Conservation (phyloP, 2,113 vertebrate genomes). For the Heterocephalus glaber region DNA sequence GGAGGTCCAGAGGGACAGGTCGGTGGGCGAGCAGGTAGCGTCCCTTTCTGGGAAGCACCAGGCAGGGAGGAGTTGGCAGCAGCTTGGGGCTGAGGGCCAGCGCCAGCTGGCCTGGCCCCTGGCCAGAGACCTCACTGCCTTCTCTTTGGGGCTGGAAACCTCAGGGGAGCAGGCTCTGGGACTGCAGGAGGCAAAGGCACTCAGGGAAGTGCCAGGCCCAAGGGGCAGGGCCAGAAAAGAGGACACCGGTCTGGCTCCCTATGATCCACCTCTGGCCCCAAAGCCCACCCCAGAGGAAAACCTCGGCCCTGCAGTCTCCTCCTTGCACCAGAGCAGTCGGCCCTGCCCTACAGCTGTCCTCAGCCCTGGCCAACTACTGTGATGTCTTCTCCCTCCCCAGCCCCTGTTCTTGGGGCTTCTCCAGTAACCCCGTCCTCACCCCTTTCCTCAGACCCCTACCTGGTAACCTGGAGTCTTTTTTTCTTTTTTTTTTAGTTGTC, state of each 20-base stretch:
- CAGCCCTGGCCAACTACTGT: constrained; percentile 79
- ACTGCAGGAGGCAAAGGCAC: not conserved
- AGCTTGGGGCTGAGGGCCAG: not conserved
- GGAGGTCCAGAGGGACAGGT: not conserved
- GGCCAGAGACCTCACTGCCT: not conserved
- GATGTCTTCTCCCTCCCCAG: constrained; percentile 32
- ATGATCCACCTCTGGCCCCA: not conserved
- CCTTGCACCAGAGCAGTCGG: rapidly evolving
- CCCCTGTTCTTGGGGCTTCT: not conserved
- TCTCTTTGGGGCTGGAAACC: constrained; percentile 46
- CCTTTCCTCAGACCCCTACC: not conserved
- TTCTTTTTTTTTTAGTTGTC: not conserved
- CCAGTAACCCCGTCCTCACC: not conserved
- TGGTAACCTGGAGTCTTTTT: constrained; percentile 14
- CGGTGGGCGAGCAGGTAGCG: not conserved
- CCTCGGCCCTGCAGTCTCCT: not conserved
- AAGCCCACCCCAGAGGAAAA: not conserved
- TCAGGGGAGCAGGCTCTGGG: constrained; percentile 14
- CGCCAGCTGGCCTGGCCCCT: not conserved
- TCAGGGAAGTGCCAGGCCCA: not conserved
- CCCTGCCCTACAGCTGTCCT: not conserved
- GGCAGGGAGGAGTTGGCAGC: not conserved
- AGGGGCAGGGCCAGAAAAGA: not conserved
- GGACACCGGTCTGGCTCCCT: not conserved
- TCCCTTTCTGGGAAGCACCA: not conserved